Conservation (phyloP, 2,113 vertebrate species). For the Glaucidium brasilianum region DNA sequence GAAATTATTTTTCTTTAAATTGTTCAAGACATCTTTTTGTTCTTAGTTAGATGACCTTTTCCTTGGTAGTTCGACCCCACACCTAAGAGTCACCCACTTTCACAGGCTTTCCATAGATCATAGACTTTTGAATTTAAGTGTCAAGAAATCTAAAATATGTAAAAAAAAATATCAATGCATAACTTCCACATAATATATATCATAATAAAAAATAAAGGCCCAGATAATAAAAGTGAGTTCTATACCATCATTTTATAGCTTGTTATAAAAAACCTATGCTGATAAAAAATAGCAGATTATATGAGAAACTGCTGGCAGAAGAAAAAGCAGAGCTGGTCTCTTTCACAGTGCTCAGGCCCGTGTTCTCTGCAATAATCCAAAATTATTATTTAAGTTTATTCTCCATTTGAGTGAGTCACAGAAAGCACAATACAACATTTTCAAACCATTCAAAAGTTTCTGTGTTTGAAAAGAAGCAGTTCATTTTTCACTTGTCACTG, state of each 20-base stretch:
- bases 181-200: background rate
- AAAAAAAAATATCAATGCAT: background rate
- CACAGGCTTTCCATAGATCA: background rate
- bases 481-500: background rate
- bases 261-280: background rate
- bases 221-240: background rate
- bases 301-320: background rate
- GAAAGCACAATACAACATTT: background rate
- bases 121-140: background rate
- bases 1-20: background rate
- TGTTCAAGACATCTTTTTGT: background rate
- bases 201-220: background rate
- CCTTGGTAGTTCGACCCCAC: background rate
- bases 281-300: background rate
- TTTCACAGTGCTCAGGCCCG: background rate
- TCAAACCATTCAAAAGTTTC: background rate
- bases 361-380: background rate
- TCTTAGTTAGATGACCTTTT: background rate
- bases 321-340: background rate
- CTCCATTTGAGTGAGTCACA: fast-evolving
- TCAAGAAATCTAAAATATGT: background rate
- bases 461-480: background rate
- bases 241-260: background rate
- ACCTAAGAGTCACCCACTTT: background rate
- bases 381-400: background rate